Conservation (phyloP, 2,797 vertebrate species). For the Gymnoscopelus microlampas region DNA sequence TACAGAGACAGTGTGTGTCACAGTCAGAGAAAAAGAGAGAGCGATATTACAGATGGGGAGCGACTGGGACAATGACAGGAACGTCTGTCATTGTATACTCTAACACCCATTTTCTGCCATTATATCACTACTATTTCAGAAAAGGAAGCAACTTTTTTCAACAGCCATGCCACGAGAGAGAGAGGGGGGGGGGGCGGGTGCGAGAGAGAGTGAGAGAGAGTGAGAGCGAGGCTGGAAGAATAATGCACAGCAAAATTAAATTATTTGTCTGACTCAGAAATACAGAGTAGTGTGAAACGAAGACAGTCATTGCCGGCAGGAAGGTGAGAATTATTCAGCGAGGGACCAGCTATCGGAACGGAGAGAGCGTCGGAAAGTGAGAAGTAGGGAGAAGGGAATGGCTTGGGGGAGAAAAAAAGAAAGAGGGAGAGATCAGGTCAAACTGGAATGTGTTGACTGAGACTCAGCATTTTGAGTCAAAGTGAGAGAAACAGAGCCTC, state of each 20-base stretch:
- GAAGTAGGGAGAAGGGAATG: slow-evolving; percentile 2
- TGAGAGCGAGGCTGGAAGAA: slow-evolving; percentile 19
- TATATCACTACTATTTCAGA: too few relatives aligned
- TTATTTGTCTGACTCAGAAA: slow-evolving; percentile 23
- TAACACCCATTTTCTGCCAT: too few relatives aligned
- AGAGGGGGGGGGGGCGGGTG: slow-evolving; percentile 3
- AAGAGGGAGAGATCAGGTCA: slow-evolving; percentile 46
- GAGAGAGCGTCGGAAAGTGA: slow-evolving; percentile 25
- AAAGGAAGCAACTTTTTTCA: too few relatives aligned
- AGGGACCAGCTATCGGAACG: slow-evolving; percentile 50
- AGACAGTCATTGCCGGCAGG: slow-evolving; percentile 43
- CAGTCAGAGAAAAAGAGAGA: slow-evolving; percentile 1
- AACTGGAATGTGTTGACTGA: slow-evolving; percentile 62
- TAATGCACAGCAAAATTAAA: slow-evolving; percentile 33
- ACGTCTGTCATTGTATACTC: too few relatives aligned
- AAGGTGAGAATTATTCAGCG: slow-evolving; percentile 57
- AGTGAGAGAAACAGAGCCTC: slow-evolving; percentile 62
- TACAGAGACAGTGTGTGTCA: not conserved
- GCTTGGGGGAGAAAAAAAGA: slow-evolving; percentile 34
- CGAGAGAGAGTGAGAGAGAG: slow-evolving; percentile 3
- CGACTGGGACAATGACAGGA: too few relatives aligned
- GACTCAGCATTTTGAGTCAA: slow-evolving; percentile 68
- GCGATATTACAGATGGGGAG: not conserved
- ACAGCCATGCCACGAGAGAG: slow-evolving; percentile 6
- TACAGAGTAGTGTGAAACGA: slow-evolving; percentile 49